Base-by-base conservation (phyloP, 2,797 vertebrate species). In the Pipistrellus kuhlii region DNA sequence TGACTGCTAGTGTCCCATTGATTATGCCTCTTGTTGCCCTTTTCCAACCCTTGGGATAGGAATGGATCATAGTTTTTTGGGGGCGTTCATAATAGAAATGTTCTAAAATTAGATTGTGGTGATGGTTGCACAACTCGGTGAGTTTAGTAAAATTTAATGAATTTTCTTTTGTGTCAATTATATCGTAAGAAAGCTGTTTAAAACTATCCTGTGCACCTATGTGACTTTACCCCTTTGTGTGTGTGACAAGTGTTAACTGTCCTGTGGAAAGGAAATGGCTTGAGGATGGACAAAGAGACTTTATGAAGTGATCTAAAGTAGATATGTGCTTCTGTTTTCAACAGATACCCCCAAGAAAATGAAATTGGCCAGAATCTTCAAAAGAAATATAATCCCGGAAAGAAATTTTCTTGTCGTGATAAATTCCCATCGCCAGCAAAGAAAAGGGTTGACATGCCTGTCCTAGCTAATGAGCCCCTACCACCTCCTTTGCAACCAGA, bases 321-420 rank as follows among this genome's bases (percentile, higher is more conserved):
- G 44, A 73, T 17, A 27, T 21, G 30, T 89, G 25, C 57, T 53
- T 92, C 21, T 94, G 51, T 96, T 62, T 98, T 91, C 59, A 96
- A 92, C 89, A 97, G 97, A 89, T 44, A 92, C 94, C 57, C 64
- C 38, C 85, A 93, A 94, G 94, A 44, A 1, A 97, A 87, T 71
- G 86, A 97, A 93, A 84, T 32, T 68, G 86, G 25, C 64, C 95
- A 92, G 38, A 92, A 80, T 66, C 0, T 71, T 81, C 51, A 69
- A 59, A 80, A 12, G 23, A 73, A 21, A 17, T 68, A 41, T 68
- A 91, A 27, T 95, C 89, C 71, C 35, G 84, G 77, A 93, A 96
- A 97, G 89, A 95, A 96, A 90, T 78, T 68, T 5, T 59, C 23
- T 66, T 85, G 21, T 73, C 46, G 4, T 27, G 41, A 59, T 92